Evolutionary conservation across 1,140 invertebrate genomes (phyloP).

Genomic region (Nilaparvata lugens): DNA sequence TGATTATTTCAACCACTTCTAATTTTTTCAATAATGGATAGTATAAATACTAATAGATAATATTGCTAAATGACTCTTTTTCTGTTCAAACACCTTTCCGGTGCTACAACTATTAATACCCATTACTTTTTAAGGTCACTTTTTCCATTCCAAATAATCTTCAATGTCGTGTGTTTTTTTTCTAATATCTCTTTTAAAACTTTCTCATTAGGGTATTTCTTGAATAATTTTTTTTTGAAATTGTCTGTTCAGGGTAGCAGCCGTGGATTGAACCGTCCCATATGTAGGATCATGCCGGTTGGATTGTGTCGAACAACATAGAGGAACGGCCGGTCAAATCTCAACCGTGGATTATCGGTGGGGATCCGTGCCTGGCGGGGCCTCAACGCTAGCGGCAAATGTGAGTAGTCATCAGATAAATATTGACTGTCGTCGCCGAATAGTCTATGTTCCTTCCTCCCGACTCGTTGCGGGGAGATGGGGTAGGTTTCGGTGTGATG

Average conservation of each 20-base stretch:
- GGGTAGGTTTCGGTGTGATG: constrained; percentile 73
- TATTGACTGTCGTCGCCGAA: neutral
- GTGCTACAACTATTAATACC: too few species aligned
- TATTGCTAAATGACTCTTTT: too few species aligned
- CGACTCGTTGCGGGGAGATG: constrained; percentile 41
- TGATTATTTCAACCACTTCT: too few species aligned
- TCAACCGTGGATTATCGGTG: constrained; percentile 53
- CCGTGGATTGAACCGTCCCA: constrained; percentile 74
- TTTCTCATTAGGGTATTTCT: too few species aligned
- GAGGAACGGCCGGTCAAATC: constrained; percentile 74
- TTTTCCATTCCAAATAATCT: too few species aligned
- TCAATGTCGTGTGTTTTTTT: too few species aligned
- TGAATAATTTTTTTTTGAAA: neutral
- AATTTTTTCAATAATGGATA: too few species aligned
- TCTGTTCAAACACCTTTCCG: too few species aligned
- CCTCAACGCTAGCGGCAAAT: constrained; percentile 49
- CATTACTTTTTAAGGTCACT: too few species aligned
- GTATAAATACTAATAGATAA: too few species aligned
- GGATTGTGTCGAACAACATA: constrained; percentile 81
- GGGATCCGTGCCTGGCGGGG: constrained; percentile 59
- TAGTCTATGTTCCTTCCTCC: constrained; percentile 11
- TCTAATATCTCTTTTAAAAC: too few species aligned
- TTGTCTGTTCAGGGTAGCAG: constrained; percentile 46
- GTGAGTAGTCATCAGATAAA: constrained; percentile 10
- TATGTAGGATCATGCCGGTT: constrained; percentile 73